These are phyloP conservation scores for Tragelaphus buxtoni DNA, from an alignment of 2,113 vertebrate genomes.

Conservation along the genomic window DNA sequence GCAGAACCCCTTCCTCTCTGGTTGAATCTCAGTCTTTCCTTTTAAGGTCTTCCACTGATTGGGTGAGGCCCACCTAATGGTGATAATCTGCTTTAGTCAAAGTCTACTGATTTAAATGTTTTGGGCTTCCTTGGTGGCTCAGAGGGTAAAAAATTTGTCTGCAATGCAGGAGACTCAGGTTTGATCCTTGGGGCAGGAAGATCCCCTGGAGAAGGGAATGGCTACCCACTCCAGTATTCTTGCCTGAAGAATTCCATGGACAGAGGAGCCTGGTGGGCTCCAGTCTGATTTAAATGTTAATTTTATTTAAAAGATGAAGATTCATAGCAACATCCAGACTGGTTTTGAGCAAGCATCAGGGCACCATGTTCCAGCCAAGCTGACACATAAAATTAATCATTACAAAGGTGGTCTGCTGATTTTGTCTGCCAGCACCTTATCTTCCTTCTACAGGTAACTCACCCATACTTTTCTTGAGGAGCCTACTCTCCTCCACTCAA, in stretches of 20 bases:
- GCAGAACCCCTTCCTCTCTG: not conserved
- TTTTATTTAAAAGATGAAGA: not conserved
- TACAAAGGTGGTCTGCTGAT: not conserved
- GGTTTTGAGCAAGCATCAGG: not conserved
- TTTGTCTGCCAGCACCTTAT: not conserved
- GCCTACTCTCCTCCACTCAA: not conserved
- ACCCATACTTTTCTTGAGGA: fast-evolving
- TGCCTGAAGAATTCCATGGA: not conserved
- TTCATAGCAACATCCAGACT: not conserved
- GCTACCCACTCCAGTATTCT: not conserved
- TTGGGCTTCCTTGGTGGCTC: not conserved
- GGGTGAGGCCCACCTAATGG: not conserved
- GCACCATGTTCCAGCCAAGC: too few species aligned
- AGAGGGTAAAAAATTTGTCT: not conserved
- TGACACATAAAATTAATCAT: not conserved
- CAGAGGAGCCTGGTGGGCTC: not conserved
- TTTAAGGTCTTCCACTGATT: not conserved
- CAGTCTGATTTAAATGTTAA: not conserved
- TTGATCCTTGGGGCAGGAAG: not conserved
- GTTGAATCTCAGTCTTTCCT: not conserved
- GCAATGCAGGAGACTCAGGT: not conserved
- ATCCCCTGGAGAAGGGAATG: not conserved
- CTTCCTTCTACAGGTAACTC: not conserved
- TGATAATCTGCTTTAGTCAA: not conserved
- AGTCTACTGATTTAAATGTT: not conserved